phyloP scores from a whole-genome alignment of 2,797 vertebrate species.

The Halcyon smyrnensis region DNA sequence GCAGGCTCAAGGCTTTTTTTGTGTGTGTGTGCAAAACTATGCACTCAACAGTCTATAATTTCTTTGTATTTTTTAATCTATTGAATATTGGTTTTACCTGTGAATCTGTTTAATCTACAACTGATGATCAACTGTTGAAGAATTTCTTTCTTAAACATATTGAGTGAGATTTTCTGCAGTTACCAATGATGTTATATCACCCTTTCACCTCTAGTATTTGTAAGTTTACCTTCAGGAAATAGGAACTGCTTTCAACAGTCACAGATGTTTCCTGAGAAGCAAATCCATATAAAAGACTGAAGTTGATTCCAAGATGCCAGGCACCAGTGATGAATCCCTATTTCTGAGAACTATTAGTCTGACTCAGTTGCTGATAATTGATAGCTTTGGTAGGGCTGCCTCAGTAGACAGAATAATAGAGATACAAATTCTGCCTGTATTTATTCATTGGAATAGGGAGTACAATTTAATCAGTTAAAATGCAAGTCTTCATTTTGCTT shows the following conservation, averaged over 20 bases:
- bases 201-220: background rate
- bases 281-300: background rate
- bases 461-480: conserved; percentile 15
- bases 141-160: background rate
- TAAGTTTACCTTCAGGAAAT: background rate
- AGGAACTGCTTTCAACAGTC: background rate
- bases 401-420: background rate
- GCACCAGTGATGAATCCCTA: background rate
- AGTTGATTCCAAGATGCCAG: background rate
- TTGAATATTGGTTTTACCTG: background rate
- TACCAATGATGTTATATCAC: background rate
- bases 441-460: background rate
- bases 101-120: background rate
- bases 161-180: background rate
- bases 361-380: background rate
- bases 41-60: background rate
- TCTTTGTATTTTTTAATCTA: background rate
- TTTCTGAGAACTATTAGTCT: background rate
- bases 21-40: background rate
- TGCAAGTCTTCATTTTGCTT: background rate
- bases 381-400: background rate
- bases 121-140: background rate
- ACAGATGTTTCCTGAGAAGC: background rate
- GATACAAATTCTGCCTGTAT: background rate
- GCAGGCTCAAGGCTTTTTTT: background rate